These are phyloP conservation scores for Drosophila watanabei DNA, from an alignment of 1,140 invertebrate genomes.

Conservation along the genomic window DNA sequence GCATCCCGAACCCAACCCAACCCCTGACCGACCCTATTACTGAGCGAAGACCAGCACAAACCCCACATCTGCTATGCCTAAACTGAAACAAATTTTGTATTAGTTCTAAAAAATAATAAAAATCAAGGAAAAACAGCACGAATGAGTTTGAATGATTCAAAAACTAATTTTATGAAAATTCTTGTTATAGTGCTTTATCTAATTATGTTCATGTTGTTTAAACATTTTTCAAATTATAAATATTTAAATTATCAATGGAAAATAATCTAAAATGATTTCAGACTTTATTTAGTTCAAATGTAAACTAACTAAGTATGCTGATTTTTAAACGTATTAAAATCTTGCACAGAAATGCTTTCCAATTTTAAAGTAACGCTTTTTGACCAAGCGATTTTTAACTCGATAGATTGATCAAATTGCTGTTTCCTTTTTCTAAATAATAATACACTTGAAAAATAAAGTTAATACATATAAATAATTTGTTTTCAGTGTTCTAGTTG, in stretches of 20 bases:
- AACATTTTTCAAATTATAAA: neutral
- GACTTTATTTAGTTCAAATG: no score
- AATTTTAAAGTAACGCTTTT: no score
- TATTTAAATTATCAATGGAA: neutral
- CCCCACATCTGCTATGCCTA: neutral
- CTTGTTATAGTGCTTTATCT: neutral
- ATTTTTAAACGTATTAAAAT: no score
- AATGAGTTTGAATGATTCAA: no score
- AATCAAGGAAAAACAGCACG: neutral
- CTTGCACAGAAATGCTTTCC: no score
- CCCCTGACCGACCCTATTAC: slow-evolving; percentile 20
- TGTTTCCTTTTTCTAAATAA: neutral
- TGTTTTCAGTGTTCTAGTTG: neutral
- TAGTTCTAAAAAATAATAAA: neutral
- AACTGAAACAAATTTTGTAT: neutral
- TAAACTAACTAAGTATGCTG: no score
- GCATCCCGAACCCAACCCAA: neutral
- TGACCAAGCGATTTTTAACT: neutral
- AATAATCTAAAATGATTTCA: neutral
- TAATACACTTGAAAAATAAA: neutral
- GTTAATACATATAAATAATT: neutral
- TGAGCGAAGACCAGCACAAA: neutral
- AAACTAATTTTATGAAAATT: neutral
- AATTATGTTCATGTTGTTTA: neutral
- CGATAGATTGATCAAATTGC: no score